These are phyloP conservation scores for Gryon sp. DNA, from an alignment of 1,140 invertebrate species.

Conservation along the genomic window DNA sequence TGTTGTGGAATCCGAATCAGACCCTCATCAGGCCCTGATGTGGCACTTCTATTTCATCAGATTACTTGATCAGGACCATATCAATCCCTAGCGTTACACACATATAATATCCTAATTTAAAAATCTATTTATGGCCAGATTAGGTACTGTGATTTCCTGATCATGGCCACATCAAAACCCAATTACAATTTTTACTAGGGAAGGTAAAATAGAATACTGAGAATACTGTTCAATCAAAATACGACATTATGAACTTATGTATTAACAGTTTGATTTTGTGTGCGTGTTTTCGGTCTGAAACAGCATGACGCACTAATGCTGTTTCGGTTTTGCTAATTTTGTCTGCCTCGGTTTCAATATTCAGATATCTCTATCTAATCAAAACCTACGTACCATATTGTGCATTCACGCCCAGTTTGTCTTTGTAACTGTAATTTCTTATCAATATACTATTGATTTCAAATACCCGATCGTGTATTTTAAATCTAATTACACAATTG, in stretches of 20 bases:
- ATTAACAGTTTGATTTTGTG: constrained; percentile 31
- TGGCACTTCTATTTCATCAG: too few relatives aligned
- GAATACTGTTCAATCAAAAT: constrained; percentile 20
- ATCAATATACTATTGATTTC: constrained; percentile 7
- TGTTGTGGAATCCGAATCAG: too few relatives aligned
- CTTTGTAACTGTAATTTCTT: constrained; percentile 30
- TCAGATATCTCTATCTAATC: constrained; percentile 38
- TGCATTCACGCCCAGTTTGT: constrained; percentile 26
- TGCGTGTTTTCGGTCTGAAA: constrained; percentile 9
- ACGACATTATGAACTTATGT: constrained; percentile 6
- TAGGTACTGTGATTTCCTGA: too few relatives aligned
- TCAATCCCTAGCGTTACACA: too few relatives aligned
- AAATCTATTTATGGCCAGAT: too few relatives aligned
- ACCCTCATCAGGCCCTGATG: too few relatives aligned
- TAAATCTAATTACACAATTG: too few relatives aligned
- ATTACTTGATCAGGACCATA: too few relatives aligned
- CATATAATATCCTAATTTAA: too few relatives aligned
- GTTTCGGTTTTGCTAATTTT: constrained; percentile 36
- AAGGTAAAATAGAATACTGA: constrained; percentile 18
- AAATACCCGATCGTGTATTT: not conserved
- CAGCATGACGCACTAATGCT: constrained; percentile 18
- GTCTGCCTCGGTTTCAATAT: constrained; percentile 29
- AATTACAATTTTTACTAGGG: too few relatives aligned
- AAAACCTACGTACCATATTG: not conserved
- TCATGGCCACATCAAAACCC: too few relatives aligned